Evolutionary conservation across 2,888 invertebrate genomes (phyloP), one percentile per base, ranked within the genome.

Genomic region (Xestobium rufovillosum): DNA sequence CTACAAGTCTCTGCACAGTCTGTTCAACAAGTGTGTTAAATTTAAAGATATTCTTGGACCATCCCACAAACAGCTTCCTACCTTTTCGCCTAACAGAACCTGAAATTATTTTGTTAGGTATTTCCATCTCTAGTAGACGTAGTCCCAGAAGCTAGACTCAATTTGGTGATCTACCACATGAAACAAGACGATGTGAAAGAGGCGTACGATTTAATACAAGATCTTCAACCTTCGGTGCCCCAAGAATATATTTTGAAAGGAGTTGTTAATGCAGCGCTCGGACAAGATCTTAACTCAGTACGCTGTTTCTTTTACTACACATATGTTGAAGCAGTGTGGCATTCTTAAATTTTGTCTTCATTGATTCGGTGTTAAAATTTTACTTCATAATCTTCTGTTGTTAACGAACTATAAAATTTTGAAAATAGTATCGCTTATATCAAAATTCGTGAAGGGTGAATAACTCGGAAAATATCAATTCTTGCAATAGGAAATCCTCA

Each of bases 201-300:
- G 60, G 95, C 96, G 0, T 84, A 86, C 50, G 79, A 83, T 23
- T 65, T 97, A 27, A 78, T 96, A 54, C 91, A 91, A 60, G 88
- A 94, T 36, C 64, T 96, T 34, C 92, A 95, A 55, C 91, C 97
- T 0, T 83, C 89, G 1, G 86, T 89, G 2, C 92, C 97, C 0
- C 85, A 94, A 50, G 97, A 98, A 61, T 96, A 94, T 60, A 92
- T 97, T 47, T 70, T 99, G 26, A 89, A 97, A 59, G 98, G 92
- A 0, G 92, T 97, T 13, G 94, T 96, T 0, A 91, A 94, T 60
- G 92, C 94, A 0, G 78, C 88, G 0, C 73, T 95, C 16, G 97
- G 92, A 1, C 96, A 96, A 57, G 90, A 94, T 55, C 78, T 85
- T 42, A 83, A 84, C 41, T 91, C 92, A 47, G 92, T 92, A 64